These are phyloP conservation scores for Vanessa atalanta DNA, from an alignment of 1,140 invertebrate genomes.

Conservation along the genomic window DNA sequence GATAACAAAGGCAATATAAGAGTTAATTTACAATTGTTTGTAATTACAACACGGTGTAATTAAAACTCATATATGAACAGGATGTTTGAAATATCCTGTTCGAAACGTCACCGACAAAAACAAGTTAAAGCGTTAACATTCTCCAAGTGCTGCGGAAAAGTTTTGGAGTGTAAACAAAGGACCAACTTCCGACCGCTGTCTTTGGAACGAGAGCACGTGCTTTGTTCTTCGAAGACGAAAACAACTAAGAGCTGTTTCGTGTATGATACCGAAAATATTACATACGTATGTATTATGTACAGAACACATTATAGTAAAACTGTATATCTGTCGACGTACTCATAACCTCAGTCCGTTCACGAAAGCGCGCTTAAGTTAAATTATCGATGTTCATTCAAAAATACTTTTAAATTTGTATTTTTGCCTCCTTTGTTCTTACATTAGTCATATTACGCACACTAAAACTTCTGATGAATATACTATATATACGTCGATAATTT, in stretches of 20 bases:
- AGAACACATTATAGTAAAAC: no score
- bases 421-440: no score
- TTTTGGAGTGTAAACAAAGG: constrained; percentile 51
- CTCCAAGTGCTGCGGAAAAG: constrained; percentile 59
- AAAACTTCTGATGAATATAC: no score
- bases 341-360: no score
- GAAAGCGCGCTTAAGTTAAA: no score
- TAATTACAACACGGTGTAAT: background rate
- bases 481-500: no score
- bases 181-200: constrained; percentile 49
- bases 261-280: background rate
- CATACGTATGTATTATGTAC: background rate
- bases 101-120: constrained; percentile 49
- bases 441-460: no score
- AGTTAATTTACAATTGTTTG: no score
- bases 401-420: no score
- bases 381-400: no score
- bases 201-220: constrained; percentile 43
- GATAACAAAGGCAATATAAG: no score
- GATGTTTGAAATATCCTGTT: constrained; percentile 49
- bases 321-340: no score
- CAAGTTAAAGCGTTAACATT: constrained; percentile 56
- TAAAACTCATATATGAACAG: background rate
- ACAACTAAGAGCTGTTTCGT: constrained; percentile 13
- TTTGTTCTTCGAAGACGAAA: constrained; percentile 33